Base-by-base conservation (phyloP, 1,140 invertebrate species). In the Druon quercuslanigerum region DNA sequence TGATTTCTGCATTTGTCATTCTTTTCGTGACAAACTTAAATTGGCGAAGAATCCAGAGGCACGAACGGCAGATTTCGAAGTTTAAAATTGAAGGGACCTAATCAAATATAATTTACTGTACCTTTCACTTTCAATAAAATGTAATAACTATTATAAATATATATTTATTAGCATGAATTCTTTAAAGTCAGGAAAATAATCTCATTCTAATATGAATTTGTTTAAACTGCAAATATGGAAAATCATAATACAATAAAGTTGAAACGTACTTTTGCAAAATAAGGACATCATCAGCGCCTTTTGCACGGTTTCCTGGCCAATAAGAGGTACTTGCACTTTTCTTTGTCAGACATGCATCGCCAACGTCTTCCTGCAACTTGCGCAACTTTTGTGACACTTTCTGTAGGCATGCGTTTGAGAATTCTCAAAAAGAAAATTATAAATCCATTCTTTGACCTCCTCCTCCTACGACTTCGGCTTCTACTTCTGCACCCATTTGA, bases 331-430 rank as follows among this genome's bases (percentile, higher is more conserved):
- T 82, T 86, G 74, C 81, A 84, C 71, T 83, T 85, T 56, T 87
- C 73, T 8, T 75, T 25, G 0, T 78, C 72, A 0, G 77, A 46
- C 85, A 89, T 84, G 40, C 84, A 82, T 1, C 82, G 72, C 88
- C 88, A 89, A 40, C 85, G 83, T 71, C 82, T 85, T 14, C 87
- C 88, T 2, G 88, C 88, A 56, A 82, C 46, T 40, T 86, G 73
- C 0, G 88, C 88, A 1, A 84, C 83, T 52, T 78, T 77, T 0
- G 87, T 82, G 0, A 89, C 84, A 14, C 79, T 79, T 0, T 75
- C 80, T 0, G 71, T 82, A n/a, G 83, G 83, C 33, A 78, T 86
- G 6, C 73, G 52, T 16, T 77, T 81, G 13, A 89, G 51, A 51
- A 87, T 60, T n/a, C 71, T 71, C 11, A 89, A 74, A 50, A 81